Evolutionary conservation across 2,797 vertebrate genomes (phyloP), one percentile per base, ranked within the genome.

Genomic region (Eleutherodactylus coqui): DNA sequence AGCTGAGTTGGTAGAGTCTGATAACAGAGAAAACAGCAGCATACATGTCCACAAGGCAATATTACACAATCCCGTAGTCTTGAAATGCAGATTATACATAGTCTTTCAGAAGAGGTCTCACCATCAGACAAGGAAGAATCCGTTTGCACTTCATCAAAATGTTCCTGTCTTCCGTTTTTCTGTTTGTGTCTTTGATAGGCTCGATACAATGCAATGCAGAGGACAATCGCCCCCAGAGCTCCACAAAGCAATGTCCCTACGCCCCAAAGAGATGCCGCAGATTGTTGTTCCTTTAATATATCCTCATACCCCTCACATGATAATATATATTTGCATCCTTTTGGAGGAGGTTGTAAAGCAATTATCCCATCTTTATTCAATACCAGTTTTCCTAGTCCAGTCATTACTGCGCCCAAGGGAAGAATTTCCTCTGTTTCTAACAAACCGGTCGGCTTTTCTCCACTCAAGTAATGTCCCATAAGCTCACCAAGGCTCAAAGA

Each of bases 361-460:
- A 87, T 96, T 86, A 27, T 91, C 16, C 94, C 93, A 0, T 97
- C 95, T 0, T 92, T 89, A 81, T 95, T 95, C 79, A 97, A 87
- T 51, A 92, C 92, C 64, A 97, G 89, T 90, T 97, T 94, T 0
- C 97, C 97, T 0, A 96, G 92, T 7, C 95, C 96, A 0, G 96
- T 98, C 64, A 97, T 90, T 73, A 93, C 93, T 0, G 94, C 90
- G 2, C 96, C 96, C 16, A 96, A 95, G 19, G 95, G 95, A 67
- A 97, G 94, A 93, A 97, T 96, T 91, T 97, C 96, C 88, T 98
- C 97, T 0, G 94, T 97, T 93, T 98, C 96, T 89, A 98, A 91
- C 84, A 96, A 94, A 53, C 97, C 96, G 89, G 96, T 97, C 55
- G 95, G 93, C 85, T 97, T 98, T 91, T 97, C 96, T 14, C 97